A percentile compares a stretch with the other conserved stretches of the same genome.
Conservation (phyloP, 2,797 vertebrate genomes). For the Urophycis tenuis region DNA sequence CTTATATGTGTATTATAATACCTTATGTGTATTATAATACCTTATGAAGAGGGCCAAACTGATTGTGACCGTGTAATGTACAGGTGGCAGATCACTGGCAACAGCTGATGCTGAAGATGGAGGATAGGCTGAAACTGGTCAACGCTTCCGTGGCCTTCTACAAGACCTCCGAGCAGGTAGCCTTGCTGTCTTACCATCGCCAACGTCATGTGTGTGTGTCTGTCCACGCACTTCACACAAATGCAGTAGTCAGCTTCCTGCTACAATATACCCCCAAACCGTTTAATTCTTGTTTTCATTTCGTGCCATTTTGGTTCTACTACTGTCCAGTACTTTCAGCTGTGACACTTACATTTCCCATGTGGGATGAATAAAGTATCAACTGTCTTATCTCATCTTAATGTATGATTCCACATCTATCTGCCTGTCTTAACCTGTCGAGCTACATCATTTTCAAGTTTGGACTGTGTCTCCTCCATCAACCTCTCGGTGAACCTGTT, state of each 20-base stretch:
- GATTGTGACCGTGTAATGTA: slow-evolving; percentile 49
- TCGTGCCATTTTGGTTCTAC: background rate
- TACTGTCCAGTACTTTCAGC: background rate
- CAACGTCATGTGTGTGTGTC: too few relatives aligned
- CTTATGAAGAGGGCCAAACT: background rate
- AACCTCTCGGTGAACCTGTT: background rate
- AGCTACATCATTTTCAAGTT: too few relatives aligned
- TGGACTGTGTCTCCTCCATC: background rate
- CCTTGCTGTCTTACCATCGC: background rate
- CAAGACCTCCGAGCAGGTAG: slow-evolving; percentile 97
- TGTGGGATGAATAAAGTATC: background rate
- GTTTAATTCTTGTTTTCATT: too few relatives aligned
- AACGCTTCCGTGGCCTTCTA: slow-evolving; percentile 98
- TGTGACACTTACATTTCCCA: background rate
- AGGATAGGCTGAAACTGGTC: slow-evolving; percentile 94
- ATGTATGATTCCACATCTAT: background rate
- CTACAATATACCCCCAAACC: background rate
- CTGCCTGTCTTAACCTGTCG: too few relatives aligned
- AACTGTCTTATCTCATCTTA: background rate
- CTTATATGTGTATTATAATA: too few relatives aligned
- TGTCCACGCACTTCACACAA: too few relatives aligned
- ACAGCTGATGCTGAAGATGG: slow-evolving; percentile 99
- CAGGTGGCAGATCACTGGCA: slow-evolving; percentile 96
- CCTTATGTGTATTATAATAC: background rate
- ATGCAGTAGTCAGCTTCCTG: too few relatives aligned